phyloP scores from a whole-genome alignment of 2,797 vertebrate genomes.

The Brachyalestes nurse region DNA sequence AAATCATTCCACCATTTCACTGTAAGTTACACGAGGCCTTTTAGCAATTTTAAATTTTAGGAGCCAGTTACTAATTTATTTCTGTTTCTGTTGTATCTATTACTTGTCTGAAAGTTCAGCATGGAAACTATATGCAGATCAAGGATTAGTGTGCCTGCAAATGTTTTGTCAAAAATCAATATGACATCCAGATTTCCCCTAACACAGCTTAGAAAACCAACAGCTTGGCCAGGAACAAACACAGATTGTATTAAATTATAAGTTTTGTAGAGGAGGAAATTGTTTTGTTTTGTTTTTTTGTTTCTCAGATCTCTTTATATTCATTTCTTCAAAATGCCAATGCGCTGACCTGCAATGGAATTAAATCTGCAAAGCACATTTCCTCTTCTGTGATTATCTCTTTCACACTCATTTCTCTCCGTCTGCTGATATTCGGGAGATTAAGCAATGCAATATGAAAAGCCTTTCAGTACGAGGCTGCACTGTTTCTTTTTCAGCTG shows the following conservation, averaged over 20 bases:
- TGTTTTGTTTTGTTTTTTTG: constrained; percentile 8
- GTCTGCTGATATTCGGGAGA: constrained; percentile 44
- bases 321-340: constrained; percentile 35
- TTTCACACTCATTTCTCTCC: constrained; percentile 31
- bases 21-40: background rate
- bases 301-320: constrained; percentile 42
- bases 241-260: constrained; percentile 35
- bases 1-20: too few relatives aligned
- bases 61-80: background rate
- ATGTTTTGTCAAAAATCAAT: constrained; percentile 30
- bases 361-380: constrained; percentile 40
- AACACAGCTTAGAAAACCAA: constrained; percentile 30
- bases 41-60: constrained; percentile 22
- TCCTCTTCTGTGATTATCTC: constrained; percentile 44
- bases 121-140: background rate
- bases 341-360: constrained; percentile 30
- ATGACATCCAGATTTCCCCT: constrained; percentile 14
- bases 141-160: constrained; percentile 25
- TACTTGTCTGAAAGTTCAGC: too few relatives aligned
- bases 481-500: constrained; percentile 12
- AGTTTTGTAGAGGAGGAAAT: constrained; percentile 43
- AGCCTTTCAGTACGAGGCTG: constrained; percentile 42
- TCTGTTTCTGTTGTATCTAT: too few relatives aligned
- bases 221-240: constrained; percentile 8
- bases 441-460: constrained; percentile 46